Base-by-base conservation (phyloP, 1,140 invertebrate species). In the Nephotettix cincticeps region DNA sequence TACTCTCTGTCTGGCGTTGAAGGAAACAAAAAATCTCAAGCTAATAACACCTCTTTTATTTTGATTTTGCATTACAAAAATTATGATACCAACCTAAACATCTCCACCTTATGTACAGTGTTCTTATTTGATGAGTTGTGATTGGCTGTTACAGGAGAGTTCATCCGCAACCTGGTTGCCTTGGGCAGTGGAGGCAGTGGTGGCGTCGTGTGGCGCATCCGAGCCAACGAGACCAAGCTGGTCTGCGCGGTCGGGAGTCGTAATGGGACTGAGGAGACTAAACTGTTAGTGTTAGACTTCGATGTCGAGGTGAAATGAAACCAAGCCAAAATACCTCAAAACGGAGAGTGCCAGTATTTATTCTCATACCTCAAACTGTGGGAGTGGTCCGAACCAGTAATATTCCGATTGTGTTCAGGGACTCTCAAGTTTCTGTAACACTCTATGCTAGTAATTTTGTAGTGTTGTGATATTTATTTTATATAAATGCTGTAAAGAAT, bases 181-280 rank as follows among this genome's bases (percentile, higher is more conserved):
- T 82, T 99, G 58, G 91, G 93, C 54, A 97, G 94, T 75, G 95
- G 96, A n/a, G 96, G 96, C 0, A 95, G 93, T 73, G 98, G 98
- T 1, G 98, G 98, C 29, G 98, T 99, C 29, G 97, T 99, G 2
- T 99, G 98, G 98, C 86, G 97, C 14, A 97, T 99, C 64, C 86
- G 94, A 56, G 95, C 97, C 32, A 98, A 93, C 75, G 93, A 97
- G 76, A 99, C 97, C 1, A 97, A 98, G 83, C 86, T 99, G 51
- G 96, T 99, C 43, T 99, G 97, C 84, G 97, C 98, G 0, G 97
- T 99, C 1, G 98, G 98, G 58, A 98, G 95, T 76, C 88, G 98
- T 13, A 99, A 99, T 79, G 96, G 97, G 25, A 99, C 97, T 0
- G 98, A 99, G 83, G 97, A 99, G 83, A 99, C 98, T 0, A 99